phyloP scores from a whole-genome alignment of 2,113 vertebrate species.

The Synchiropus splendidus region DNA sequence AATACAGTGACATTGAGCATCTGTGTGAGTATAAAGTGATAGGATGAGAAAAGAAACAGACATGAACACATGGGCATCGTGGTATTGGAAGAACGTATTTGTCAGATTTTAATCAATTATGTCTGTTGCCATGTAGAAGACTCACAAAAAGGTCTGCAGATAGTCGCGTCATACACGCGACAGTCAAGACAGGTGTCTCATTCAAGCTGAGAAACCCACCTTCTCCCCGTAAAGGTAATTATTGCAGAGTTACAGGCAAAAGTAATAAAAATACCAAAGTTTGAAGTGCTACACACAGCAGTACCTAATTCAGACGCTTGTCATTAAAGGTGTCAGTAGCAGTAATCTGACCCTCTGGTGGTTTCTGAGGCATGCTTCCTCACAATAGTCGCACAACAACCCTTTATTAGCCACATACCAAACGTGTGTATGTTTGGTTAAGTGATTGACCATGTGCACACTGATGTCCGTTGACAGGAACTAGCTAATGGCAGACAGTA shows the following conservation, averaged over 20 bases:
- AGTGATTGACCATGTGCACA: constrained; percentile 23
- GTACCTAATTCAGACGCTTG: constrained; percentile 17
- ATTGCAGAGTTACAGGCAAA: constrained; percentile 1
- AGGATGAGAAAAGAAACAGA: too few species aligned
- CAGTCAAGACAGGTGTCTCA: too few species aligned
- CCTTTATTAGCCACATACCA: constrained; percentile 54
- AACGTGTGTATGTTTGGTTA: constrained; percentile 13
- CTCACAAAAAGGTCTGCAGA: too few species aligned
- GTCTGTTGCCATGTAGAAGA: too few species aligned
- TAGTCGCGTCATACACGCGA: too few species aligned
- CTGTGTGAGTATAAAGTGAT: too few species aligned
- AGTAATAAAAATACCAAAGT: constrained; percentile 8
- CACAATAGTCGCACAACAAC: constrained; percentile 27
- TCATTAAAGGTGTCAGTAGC: constrained; percentile 25
- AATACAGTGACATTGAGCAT: too few species aligned
- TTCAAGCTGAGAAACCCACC: not conserved
- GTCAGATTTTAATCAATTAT: too few species aligned
- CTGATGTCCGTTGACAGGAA: constrained; percentile 28
- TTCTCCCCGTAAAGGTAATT: not conserved
- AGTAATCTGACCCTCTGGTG: constrained; percentile 15
- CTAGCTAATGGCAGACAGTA: constrained; percentile 20
- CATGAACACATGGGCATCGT: too few species aligned
- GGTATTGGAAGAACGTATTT: too few species aligned
- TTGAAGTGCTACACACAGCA: constrained; percentile 5
- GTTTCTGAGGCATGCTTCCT: constrained; percentile 19